Evolutionary conservation across 2,797 vertebrate genomes (phyloP).

Genomic region (Gallinago nigripennis): DNA sequence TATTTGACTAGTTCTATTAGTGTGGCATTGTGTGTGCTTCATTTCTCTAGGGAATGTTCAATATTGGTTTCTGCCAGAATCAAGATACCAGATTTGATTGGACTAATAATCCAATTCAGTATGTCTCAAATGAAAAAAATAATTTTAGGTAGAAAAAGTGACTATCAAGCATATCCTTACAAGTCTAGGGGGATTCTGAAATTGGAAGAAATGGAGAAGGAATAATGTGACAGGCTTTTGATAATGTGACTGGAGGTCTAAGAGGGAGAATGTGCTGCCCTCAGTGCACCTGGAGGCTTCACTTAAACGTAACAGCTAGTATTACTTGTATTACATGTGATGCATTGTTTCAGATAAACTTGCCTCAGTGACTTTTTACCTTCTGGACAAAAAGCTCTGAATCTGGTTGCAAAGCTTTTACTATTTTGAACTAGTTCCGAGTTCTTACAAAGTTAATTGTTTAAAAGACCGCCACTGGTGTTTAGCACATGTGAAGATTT

Average conservation of each 20-base stretch:
- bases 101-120: neutral
- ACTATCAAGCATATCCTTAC: neutral
- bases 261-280: conserved; percentile 7
- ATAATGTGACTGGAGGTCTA: conserved; percentile 10
- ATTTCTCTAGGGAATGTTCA: neutral
- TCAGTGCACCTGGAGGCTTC: neutral
- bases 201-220: conserved; percentile 7
- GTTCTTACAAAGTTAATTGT: conserved; percentile 8
- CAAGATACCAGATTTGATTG: neutral
- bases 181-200: neutral
- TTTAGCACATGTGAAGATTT: neutral
- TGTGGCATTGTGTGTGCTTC: neutral
- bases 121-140: neutral
- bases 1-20: neutral
- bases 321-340: neutral
- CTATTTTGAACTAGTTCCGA: neutral
- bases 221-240: conserved; percentile 1
- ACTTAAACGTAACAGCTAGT: neutral
- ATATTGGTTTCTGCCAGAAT: neutral
- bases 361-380: neutral
- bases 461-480: neutral
- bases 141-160: neutral
- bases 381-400: neutral
- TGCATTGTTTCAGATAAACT: neutral
- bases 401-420: neutral